Conservation (phyloP, 1,140 invertebrate species). For the Nymphalis io region DNA sequence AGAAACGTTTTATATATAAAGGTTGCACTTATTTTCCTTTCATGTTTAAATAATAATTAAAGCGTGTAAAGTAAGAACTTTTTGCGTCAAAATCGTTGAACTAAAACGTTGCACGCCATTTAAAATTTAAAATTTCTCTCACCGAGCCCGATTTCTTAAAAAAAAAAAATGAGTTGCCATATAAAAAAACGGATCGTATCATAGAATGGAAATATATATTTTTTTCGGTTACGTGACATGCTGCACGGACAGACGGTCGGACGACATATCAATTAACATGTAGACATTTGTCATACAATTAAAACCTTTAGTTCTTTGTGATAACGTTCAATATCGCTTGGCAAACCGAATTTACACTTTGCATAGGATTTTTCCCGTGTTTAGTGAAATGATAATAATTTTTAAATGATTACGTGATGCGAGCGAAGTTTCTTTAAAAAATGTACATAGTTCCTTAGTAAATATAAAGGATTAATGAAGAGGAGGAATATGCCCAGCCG, state of each 20-base stretch:
- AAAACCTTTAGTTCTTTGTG: neutral
- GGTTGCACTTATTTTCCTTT: no score
- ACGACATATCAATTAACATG: conserved; percentile 39
- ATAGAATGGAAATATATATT: conserved; percentile 26
- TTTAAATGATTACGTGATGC: conserved; percentile 4
- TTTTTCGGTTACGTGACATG: conserved; percentile 40
- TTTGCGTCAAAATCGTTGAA: no score
- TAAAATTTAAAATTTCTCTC: no score
- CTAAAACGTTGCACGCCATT: no score
- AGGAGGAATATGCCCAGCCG: no score
- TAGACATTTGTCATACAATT: neutral
- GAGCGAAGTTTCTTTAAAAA: neutral
- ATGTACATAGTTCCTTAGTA: no score
- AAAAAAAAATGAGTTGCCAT: no score
- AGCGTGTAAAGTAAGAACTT: no score
- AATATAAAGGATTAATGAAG: no score
- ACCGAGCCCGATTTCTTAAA: no score
- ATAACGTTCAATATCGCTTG: neutral
- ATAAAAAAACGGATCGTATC: neutral
- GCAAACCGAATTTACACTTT: neutral
- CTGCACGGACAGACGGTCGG: conserved; percentile 38
- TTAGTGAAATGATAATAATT: conserved; percentile 18
- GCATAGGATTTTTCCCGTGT: conserved; percentile 20
- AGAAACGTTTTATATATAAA: no score
- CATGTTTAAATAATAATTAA: no score